These are phyloP conservation scores for Drosophila miranda DNA, from an alignment of 1,140 invertebrate species.

Conservation along the genomic window DNA sequence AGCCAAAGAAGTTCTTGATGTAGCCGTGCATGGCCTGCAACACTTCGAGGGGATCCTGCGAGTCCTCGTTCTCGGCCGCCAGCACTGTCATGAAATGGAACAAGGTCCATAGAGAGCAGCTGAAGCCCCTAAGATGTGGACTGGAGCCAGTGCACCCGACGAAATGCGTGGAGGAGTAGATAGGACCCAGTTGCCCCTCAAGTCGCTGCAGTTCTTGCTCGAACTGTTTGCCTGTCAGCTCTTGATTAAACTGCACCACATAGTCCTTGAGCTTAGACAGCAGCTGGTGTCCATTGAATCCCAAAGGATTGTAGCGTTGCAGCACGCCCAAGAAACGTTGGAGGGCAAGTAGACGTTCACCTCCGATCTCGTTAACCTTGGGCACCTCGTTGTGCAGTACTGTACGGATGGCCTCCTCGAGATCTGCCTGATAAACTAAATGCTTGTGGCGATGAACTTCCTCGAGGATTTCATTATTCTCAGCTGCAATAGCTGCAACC, in stretches of 20 bases:
- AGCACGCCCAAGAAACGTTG: slow-evolving; percentile 89
- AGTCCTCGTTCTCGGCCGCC: slow-evolving; percentile 84
- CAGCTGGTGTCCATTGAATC: slow-evolving; percentile 86
- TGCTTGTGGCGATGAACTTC: slow-evolving; percentile 74
- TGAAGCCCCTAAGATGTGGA: slow-evolving; percentile 91
- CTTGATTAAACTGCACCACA: slow-evolving; percentile 60
- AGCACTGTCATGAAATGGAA: slow-evolving; percentile 97
- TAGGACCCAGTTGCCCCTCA: slow-evolving; percentile 38
- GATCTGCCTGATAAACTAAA: slow-evolving; percentile 90
- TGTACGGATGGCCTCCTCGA: slow-evolving; percentile 92
- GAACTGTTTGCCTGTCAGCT: slow-evolving; percentile 61
- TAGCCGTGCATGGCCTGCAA: slow-evolving; percentile 93
- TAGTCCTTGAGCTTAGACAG: slow-evolving; percentile 82
- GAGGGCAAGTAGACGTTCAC: slow-evolving; percentile 88
- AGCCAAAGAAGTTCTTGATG: slow-evolving; percentile 96
- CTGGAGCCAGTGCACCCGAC: slow-evolving; percentile 87
- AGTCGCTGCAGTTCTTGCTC: slow-evolving; percentile 59
- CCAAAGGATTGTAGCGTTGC: slow-evolving; percentile 83
- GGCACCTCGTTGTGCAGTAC: slow-evolving; percentile 92
- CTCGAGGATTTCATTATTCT: slow-evolving; percentile 38
- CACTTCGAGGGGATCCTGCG: slow-evolving; percentile 86
- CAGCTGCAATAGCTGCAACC: not conserved
- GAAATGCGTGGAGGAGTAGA: slow-evolving; percentile 67
- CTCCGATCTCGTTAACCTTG: slow-evolving; percentile 86
- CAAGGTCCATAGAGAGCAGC: slow-evolving; percentile 97